Evolutionary conservation across 2,113 vertebrate species (phyloP), one percentile per base, ranked within the genome.

Genomic region (Reinhardtius hippoglossoides): DNA sequence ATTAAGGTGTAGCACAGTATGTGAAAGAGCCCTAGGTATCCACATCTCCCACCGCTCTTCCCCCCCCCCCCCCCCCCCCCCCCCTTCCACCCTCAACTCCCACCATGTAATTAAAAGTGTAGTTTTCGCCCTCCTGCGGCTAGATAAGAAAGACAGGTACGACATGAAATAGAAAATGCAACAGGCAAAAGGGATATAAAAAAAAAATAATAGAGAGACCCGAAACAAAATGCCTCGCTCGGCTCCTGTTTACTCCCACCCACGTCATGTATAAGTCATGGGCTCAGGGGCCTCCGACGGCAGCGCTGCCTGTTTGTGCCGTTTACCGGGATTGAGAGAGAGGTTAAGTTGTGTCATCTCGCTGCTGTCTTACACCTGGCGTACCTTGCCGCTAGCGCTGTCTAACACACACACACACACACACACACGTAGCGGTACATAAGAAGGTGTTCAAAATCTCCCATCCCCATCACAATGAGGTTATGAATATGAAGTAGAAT

Each of bases 101-200:
- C 79, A 84, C 84, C 74, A 59, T 82, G 93, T 91, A 91, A 94
- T 95, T 93, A 93, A 92, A 92, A 86, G 87, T 88, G 85, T 86
- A 81, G 89, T 76, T 84, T 89, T 86, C 24, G 71, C 81, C 90
- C 89, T 76, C 86, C 87, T 81, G 86, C 84, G 62, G 91, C 87
- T 80, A 79, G 61, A 81, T 81, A 81, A 91, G 85, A 91, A 86
- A 92, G 86, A 82, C 91, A 94, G 94, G 91, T 93, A 90, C 85
- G 66, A 86, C 75, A 76, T 78, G 64, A 82, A 77, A 69, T 76
- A 76, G 73, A 59, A 59, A 57, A 60, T 9, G 35, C 71, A 72
- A 40, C 52, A 5, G 27, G 74, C 57, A 13, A 62, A 21, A 76
- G 21, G 56, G 59, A 74, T 31, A 76, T n/a, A n/a, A n/a, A n/a